Base-by-base conservation (phyloP, 1,140 invertebrate species). In the Holcopasites calliopsidis region DNA sequence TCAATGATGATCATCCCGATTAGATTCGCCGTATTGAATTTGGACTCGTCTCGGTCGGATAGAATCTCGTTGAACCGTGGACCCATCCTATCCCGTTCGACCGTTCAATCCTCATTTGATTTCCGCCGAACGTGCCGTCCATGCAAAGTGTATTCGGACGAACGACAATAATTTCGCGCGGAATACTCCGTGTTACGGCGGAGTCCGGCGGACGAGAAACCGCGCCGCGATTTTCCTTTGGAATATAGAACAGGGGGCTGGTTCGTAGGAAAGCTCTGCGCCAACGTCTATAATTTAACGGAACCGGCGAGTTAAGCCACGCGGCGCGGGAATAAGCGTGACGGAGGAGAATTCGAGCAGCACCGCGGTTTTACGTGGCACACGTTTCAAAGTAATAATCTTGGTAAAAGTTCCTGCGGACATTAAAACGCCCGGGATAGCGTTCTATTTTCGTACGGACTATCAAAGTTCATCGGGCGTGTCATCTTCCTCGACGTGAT, bases 1-100 rank as follows among this genome's bases (percentile, higher is more conserved):
- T 76, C 76, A 79, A 52, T 54, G 65, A 55, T 68, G 83, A 85
- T 85, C 82, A 76, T 81, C 62, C 71, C 77, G 78, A 83, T 85
- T 86, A 85, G 75, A 79, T 74, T 60, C 71, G 58, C 55, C 65
- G 61, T 50, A 85, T 76, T 79, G 72, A 80, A 57, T 86, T 82
- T 74, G 72, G 72, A 85, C 78, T 79, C 57, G 58, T 64, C 74
- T 61, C 72, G 72, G 57, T 42, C 58, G 72, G 61, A 49, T 28
- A n/a, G 50, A 72, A 54, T 40, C 65, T 38, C 44, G 40, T 49
- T 65, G 49, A 52, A 77, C 58, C 75, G 69, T 72, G 58, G 57
- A n/a, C 18, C 28, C 13, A 28, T 72, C 21, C 38, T 44, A 66
- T 68, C 47, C 57, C 65, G 49, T 69, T 60, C 66, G 6, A 62